These are phyloP conservation scores for Vicugna pacos DNA, from an alignment of 2,113 vertebrate genomes.

Conservation along the genomic window DNA sequence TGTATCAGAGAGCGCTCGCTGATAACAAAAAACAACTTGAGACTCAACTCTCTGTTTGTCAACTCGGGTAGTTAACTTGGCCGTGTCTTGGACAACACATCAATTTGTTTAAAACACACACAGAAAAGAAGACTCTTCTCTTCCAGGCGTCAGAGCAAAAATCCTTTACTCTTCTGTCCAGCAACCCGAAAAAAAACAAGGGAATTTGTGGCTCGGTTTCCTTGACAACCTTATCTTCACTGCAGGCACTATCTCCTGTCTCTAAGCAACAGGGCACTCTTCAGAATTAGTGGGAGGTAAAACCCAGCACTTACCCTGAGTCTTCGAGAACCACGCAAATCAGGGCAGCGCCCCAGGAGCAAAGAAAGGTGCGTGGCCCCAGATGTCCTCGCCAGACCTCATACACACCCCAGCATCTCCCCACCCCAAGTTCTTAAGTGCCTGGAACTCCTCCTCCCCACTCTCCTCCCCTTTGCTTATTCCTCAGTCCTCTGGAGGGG, in stretches of 20 bases:
- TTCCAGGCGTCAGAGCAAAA: slow-evolving; percentile 53
- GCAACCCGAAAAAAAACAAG: slow-evolving; percentile 54
- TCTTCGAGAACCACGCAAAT: not conserved
- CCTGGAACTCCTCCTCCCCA: not conserved
- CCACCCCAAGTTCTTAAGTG: not conserved
- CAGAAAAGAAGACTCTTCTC: not conserved
- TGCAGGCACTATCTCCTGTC: slow-evolving; percentile 70
- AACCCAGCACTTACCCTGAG: not conserved
- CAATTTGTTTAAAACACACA: not conserved
- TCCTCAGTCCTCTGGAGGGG: not conserved
- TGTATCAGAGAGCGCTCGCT: not conserved
- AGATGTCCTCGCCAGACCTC: not conserved
- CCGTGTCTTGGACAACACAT: not conserved
- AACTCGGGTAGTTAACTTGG: fast-evolving
- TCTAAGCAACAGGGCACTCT: slow-evolving; percentile 76
- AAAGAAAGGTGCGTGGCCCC: fast-evolving
- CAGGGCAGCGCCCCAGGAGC: not conserved
- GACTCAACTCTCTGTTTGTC: not conserved
- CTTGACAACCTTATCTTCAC: slow-evolving; percentile 81
- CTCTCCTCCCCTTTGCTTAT: not conserved
- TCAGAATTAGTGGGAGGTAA: slow-evolving; percentile 5
- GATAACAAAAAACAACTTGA: fast-evolving
- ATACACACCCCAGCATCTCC: fast-evolving
- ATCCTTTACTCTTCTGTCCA: slow-evolving; percentile 66
- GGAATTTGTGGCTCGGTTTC: slow-evolving; percentile 82